Base-by-base conservation (phyloP, 2,113 vertebrate species). In the Burhinus oedicnemus region DNA sequence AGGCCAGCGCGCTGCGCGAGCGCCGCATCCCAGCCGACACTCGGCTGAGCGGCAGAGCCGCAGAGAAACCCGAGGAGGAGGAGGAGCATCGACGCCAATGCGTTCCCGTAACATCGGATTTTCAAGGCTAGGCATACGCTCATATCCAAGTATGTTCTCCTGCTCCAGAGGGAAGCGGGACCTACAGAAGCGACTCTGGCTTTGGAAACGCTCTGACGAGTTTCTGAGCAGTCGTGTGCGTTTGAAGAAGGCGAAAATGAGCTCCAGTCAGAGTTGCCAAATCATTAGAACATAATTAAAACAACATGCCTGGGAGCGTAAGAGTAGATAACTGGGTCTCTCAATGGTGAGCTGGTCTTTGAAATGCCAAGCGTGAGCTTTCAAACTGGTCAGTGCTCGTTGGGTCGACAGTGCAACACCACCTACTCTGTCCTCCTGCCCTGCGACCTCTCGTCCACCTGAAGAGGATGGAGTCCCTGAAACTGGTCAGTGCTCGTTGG, bases 1-100 rank as follows among this genome's bases (percentile, higher is more conserved):
- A 78, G 84, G 84, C 87, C 91, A 81, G 89, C 80, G 92, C 70
- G 87, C 79, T 74, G 87, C 65, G 94, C 18, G 47, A 96, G 89
- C 15, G 71, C 91, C 69, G 77, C 83, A 62, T 68, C 93, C 88
- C 94, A 44, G 93, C 66, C 12, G 79, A 87, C 93, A 62, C 79
- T 82, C 79, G 27, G 30, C 10, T 0, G 51, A 95, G 77, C 71
- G 84, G 95, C 75, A 54, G 57, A 93, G 62, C 81, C 68, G 17
- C 4, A 23, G 58, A 83, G 88, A 64, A 86, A 68, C 66, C 85
- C 94, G 27, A 65, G 60, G 60, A 38, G 60, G n/a, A 78, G 83
- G 42, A 85, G 89, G 16, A 84, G n/a, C 57, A 17, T 13, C 4
- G 27, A 64, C 69, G 90, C 94, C 87, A 69, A 29, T 0, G 7